Percentiles rank a stretch among this genome's conserved stretches.
Evolutionary conservation across 2,797 vertebrate genomes (phyloP).

Genomic region (Mormyrops attenuatus): DNA sequence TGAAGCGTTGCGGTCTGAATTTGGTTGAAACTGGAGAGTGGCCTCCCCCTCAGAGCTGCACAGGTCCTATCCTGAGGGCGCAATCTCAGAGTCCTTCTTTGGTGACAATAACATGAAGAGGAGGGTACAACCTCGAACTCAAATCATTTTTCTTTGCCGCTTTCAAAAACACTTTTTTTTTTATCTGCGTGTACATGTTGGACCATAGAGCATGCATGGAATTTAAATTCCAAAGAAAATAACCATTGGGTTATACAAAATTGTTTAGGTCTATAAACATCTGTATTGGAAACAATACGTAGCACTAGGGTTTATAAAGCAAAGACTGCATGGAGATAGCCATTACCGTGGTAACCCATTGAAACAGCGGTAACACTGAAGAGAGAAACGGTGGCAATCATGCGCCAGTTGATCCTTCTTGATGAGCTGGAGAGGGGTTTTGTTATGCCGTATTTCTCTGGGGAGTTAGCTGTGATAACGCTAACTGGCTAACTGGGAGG

Average conservation of each 20-base stretch:
- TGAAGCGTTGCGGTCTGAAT: neutral
- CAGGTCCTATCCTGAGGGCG: neutral
- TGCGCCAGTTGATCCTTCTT: neutral
- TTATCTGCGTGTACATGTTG: neutral
- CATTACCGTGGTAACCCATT: neutral
- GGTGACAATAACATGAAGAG: neutral
- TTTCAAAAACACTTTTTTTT: neutral
- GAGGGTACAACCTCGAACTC: neutral
- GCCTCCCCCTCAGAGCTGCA: neutral
- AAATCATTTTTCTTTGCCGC: neutral
- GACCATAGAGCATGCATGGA: neutral
- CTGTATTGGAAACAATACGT: neutral
- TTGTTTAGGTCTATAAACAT: neutral
- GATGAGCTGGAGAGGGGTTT: neutral
- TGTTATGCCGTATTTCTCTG: neutral
- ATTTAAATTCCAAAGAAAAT: neutral
- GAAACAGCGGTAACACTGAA: neutral
- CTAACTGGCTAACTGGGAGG: neutral
- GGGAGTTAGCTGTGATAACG: conserved; percentile 4
- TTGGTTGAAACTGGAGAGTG: neutral
- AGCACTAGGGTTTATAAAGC: neutral
- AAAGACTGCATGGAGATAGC: neutral
- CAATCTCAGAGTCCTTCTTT: neutral
- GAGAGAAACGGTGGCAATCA: neutral
- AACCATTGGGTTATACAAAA: neutral